phyloP scores from a whole-genome alignment of 2,113 vertebrate genomes.

The Tor tambroides region DNA sequence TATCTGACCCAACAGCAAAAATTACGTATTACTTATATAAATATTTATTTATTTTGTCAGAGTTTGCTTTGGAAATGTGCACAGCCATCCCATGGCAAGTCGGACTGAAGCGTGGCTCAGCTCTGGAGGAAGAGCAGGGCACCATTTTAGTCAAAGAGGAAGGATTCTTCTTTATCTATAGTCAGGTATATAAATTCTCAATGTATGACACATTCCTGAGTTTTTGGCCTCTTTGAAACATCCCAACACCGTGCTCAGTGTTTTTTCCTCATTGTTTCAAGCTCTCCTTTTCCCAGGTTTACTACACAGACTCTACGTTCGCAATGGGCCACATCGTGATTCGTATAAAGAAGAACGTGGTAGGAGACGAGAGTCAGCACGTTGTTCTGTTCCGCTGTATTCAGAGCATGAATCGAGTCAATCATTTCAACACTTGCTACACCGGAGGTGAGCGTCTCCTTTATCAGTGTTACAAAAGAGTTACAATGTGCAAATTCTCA shows the following conservation, averaged over 20 bases:
- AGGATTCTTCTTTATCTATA: constrained; percentile 94
- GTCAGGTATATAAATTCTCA: constrained; percentile 80
- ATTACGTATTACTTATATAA: neutral
- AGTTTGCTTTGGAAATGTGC: constrained; percentile 60
- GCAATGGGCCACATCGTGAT: constrained; percentile 93
- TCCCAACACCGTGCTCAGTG: constrained; percentile 7
- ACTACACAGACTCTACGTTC: constrained; percentile 85
- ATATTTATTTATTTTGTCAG: constrained; percentile 50
- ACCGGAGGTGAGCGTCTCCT: constrained; percentile 85
- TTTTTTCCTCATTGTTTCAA: constrained; percentile 37
- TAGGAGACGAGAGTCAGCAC: constrained; percentile 85
- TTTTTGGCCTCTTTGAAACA: neutral
- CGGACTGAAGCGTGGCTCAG: constrained; percentile 87
- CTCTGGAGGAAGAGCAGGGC: constrained; percentile 83
- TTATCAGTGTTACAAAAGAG: neutral
- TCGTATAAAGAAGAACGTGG: constrained; percentile 86
- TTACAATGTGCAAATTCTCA: neutral
- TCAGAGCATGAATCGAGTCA: constrained; percentile 85
- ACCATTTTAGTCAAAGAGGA: constrained; percentile 87
- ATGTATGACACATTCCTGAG: neutral
- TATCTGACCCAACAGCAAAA: neutral
- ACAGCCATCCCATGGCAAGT: constrained; percentile 85
- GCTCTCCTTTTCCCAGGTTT: constrained; percentile 78
- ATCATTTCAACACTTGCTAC: constrained; percentile 93
- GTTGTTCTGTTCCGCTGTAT: constrained; percentile 91